Evolutionary conservation across 2,888 invertebrate species (phyloP), one percentile per base, ranked within the genome.

Genomic region (Pinctada fucata): DNA sequence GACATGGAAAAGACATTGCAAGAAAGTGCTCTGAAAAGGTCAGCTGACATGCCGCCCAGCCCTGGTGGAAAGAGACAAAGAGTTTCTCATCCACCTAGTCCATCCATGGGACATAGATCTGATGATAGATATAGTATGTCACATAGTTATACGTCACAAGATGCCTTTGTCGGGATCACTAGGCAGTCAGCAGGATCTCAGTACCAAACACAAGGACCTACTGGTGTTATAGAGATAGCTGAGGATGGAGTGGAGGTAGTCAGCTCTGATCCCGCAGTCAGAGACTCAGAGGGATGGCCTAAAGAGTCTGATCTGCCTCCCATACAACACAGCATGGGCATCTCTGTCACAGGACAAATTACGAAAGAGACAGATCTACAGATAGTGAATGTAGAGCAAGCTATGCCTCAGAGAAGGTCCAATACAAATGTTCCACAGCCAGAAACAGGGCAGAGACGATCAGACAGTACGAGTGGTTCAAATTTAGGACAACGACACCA

Each of bases 181-280:
- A 64, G 47, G 45, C 49, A 45, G 8, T 16, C 47, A 13, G 6
- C 31, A 66, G 47, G 58, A n/a, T 13, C 64, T 48, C 63, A 63
- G 13, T 52, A 71, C 45, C 31, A 31, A 31, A 31, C 31, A 31
- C 71, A 58, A 13, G 13, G 58, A 58, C 47, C 68, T 3, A 45
- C 65, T 2, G 66, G 51, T 73, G 64, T 65, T 6, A 73, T 65
- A 50, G 73, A 73, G 49, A 73, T 73, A 50, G 49, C 65, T 5
- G 73, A 73, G 66, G 73, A 73, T n/a, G 49, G 73, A 8, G 50
- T 73, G 16, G 73, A 73, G 51, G 65, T 73, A 65, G 73, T 73
- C 49, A 64, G 58, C 10, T 58, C 64, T n/a, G 73, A 73, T 47
- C 73, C 73, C 2, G 45, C 49, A 65, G 73, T 65, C 48, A 31